A percentile compares a stretch with the other conserved stretches of the same genome.
Evolutionary conservation across 2,113 vertebrate species (phyloP).

Genomic region (Sardina pilchardus): DNA sequence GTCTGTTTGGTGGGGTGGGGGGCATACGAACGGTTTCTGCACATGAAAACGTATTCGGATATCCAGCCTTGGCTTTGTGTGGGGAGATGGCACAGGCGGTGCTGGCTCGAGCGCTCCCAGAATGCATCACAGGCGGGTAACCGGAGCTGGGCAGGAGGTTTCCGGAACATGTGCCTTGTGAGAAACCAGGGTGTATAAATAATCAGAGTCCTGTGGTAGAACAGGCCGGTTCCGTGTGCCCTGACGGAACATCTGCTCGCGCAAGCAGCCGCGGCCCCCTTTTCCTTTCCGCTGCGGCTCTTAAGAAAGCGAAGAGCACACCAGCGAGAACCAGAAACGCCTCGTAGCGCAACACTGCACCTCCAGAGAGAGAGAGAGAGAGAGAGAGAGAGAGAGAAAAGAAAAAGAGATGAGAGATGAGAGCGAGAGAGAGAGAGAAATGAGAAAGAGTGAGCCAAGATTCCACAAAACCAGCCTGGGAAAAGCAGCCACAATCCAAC

Average conservation of each 20-base stretch:
- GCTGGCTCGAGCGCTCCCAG: background rate
- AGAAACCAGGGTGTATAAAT: slow-evolving; percentile 17
- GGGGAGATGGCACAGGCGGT: background rate
- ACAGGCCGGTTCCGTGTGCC: background rate
- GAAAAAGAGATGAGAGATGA: slow-evolving; percentile 10
- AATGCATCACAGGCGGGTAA: slow-evolving; percentile 3
- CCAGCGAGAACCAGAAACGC: background rate
- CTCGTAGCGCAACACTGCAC: background rate
- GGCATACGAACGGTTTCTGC: background rate
- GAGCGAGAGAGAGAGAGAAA: slow-evolving; percentile 13
- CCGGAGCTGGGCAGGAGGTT: slow-evolving; percentile 12
- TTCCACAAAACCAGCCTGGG: slow-evolving; percentile 17
- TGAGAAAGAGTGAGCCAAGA: background rate
- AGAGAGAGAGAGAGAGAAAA: background rate
- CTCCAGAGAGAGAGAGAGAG: background rate
- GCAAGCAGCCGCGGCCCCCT: background rate
- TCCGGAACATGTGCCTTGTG: slow-evolving; percentile 19
- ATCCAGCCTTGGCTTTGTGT: slow-evolving; percentile 7
- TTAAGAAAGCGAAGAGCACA: background rate
- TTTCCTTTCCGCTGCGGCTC: background rate
- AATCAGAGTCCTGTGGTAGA: slow-evolving; percentile 17
- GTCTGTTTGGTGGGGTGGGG: background rate
- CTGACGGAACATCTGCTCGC: slow-evolving; percentile 3
- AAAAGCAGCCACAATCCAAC: background rate
- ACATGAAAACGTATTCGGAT: background rate